Conservation (phyloP, 2,113 vertebrate species). For the Eurypyga helias region DNA sequence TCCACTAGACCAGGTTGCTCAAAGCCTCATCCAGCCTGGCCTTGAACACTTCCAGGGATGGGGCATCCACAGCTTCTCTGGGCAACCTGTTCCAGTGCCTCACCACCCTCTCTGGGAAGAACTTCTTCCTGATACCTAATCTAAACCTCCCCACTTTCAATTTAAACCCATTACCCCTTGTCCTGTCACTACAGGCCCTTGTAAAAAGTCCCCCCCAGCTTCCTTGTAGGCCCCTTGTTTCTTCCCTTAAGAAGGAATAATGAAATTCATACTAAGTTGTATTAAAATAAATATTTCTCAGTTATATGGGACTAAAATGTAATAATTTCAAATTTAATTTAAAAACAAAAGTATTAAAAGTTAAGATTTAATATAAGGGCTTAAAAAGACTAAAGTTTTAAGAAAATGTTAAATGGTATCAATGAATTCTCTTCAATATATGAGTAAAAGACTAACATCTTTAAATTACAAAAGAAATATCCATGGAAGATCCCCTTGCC, state of each 20-base stretch:
- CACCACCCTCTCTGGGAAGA: no score
- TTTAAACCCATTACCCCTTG: no score
- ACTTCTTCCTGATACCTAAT: no score
- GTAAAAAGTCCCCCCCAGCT: no score
- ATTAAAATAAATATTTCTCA: slow-evolving; percentile 15
- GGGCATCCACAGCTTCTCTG: no score
- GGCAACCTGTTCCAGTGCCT: no score
- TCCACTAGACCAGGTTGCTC: no score
- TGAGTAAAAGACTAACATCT: background rate
- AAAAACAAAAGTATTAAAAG: background rate
- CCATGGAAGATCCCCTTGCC: background rate
- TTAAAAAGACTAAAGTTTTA: background rate
- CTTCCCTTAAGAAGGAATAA: background rate
- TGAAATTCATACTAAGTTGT: background rate
- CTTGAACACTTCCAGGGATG: no score
- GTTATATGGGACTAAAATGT: background rate
- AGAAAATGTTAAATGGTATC: background rate
- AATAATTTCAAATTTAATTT: slow-evolving; percentile 5
- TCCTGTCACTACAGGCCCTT: no score
- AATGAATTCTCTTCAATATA: background rate
- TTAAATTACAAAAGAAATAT: background rate
- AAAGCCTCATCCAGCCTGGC: no score
- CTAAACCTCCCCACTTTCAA: no score
- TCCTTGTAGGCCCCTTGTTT: no score
- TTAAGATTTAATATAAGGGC: background rate